Evolutionary conservation across 2,113 vertebrate species (phyloP), one percentile per base, ranked within the genome.

Genomic region (Cranoglanis bouderius): DNA sequence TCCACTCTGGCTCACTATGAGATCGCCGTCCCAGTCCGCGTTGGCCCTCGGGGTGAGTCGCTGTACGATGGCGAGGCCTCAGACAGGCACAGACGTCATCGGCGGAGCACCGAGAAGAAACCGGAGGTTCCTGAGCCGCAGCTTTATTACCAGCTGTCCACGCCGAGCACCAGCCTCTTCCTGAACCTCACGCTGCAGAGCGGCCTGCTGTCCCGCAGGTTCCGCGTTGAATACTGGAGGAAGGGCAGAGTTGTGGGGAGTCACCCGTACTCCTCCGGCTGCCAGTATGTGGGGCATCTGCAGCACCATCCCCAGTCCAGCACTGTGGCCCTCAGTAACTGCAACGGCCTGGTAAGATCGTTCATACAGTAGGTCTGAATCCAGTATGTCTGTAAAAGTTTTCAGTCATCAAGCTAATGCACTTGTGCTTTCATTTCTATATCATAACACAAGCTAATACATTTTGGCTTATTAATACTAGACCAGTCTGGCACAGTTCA

Each of bases 141-240:
- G 93, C 94, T 99, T 65, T 99, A 97, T 95, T 99, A 99, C 94
- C 97, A 97, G 92, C 96, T 99, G 88, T 96, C 97, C 32, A 97
- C 97, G 1, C 96, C 97, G 40, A 95, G 91, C 88, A 96, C 97
- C 91, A 97, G 97, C 93, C 98, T 99, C 92, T 95, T 99, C 93
- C 96, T 99, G 91, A 99, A 99, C 96, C 95, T 99, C 87, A 99
- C 98, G 0, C 95, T 96, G 89, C 97, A 97, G 94, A 96, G 95
- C 90, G 96, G 96, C 82, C 96, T 99, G 90, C 96, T 99, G 91
- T 97, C 98, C 0, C 96, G 95, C 40, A 97, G 96, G 91, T 97
- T 99, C 94, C 97, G 96, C 0, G 98, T 99, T 51, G 98, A 99
- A 88, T 99, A 99, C 95, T 99, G 98, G 98, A 97, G 97, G 72